Conservation (phyloP, 2,797 vertebrate genomes). For the Remorina albescens region DNA sequence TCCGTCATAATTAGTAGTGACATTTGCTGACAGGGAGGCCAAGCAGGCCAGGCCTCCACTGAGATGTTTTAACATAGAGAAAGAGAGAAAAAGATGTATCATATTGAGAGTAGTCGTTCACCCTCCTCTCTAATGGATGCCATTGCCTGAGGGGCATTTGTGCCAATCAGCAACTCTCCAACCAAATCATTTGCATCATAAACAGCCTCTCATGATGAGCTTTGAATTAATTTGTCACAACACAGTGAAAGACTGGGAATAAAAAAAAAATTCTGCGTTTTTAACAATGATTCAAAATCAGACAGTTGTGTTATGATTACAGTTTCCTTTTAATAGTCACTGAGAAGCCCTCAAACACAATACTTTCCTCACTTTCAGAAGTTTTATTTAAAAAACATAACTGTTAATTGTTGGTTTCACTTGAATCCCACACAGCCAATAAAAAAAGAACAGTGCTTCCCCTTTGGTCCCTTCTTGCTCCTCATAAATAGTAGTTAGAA, state of each 20-base stretch:
- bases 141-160: slow-evolving; percentile 68
- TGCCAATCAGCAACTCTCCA: slow-evolving; percentile 77
- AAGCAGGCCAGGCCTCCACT: slow-evolving; percentile 65
- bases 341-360: not conserved
- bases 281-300: slow-evolving; percentile 48
- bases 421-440: slow-evolving; percentile 17
- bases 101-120: slow-evolving; percentile 67
- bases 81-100: slow-evolving; percentile 61
- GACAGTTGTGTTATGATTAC: slow-evolving; percentile 54
- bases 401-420: slow-evolving; percentile 25
- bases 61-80: slow-evolving; percentile 71
- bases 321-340: slow-evolving; percentile 24
- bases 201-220: slow-evolving; percentile 69
- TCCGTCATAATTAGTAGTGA: slow-evolving; percentile 78
- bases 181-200: slow-evolving; percentile 78
- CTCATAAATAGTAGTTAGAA: slow-evolving; percentile 58
- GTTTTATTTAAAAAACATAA: slow-evolving; percentile 29
- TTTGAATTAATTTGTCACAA: slow-evolving; percentile 76
- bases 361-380: not conserved
- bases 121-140: slow-evolving; percentile 63
- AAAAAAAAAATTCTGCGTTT: slow-evolving; percentile 41
- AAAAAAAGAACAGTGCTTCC: slow-evolving; percentile 21
- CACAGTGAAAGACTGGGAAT: slow-evolving; percentile 49
- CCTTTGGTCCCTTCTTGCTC: slow-evolving; percentile 41
- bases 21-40: slow-evolving; percentile 82